A percentile compares a stretch with the other conserved stretches of the same genome.
phyloP scores from a whole-genome alignment of 2,113 vertebrate genomes.

The Uria lomvia region DNA sequence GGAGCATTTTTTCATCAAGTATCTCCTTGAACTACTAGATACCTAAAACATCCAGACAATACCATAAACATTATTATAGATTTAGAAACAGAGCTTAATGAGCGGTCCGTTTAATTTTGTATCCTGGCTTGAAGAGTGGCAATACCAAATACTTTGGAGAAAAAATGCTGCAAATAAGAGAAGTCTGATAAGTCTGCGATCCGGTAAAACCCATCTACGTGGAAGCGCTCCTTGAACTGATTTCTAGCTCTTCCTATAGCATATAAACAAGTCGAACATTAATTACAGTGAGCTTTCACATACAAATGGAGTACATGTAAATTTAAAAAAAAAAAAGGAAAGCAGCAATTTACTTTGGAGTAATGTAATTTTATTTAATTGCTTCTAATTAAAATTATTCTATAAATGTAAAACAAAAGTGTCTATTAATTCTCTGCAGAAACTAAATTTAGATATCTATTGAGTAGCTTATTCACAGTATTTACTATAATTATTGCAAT shows the following conservation, averaged over 20 bases:
- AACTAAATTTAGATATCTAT: constrained; percentile 42
- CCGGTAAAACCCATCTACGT: neutral
- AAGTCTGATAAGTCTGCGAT: neutral
- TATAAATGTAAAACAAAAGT: constrained; percentile 29
- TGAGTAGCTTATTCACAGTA: constrained; percentile 31
- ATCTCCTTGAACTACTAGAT: neutral
- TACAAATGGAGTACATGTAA: neutral
- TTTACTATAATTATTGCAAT: constrained; percentile 59
- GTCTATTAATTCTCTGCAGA: constrained; percentile 38
- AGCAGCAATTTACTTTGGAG: constrained; percentile 37
- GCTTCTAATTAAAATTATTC: constrained; percentile 47
- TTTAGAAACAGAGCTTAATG: neutral
- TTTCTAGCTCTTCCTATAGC: neutral
- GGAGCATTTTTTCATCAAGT: neutral
- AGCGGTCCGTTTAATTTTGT: neutral
- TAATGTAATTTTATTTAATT: constrained; percentile 37
- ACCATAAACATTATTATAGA: neutral
- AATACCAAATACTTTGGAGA: neutral
- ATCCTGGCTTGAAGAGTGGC: neutral
- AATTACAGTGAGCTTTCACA: neutral
- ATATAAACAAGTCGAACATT: neutral
- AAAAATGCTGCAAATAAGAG: neutral
- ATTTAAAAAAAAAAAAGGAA: neutral
- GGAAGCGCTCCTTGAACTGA: neutral
- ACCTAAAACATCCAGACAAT: neutral